Evolutionary conservation across 1,140 invertebrate genomes (phyloP).

Genomic region (Platyura marginata): DNA sequence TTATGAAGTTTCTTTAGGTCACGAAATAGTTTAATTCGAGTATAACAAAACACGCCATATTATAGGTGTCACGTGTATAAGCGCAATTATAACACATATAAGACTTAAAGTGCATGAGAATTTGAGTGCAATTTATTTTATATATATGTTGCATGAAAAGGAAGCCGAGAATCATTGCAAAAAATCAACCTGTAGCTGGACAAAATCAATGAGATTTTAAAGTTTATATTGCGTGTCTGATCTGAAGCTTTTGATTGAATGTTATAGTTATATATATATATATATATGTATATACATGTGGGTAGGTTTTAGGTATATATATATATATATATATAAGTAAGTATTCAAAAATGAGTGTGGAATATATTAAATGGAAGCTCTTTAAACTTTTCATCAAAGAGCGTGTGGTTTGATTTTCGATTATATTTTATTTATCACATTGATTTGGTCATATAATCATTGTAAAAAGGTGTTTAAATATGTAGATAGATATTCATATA

Average conservation of each 20-base stretch:
- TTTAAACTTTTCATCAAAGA: constrained; percentile 3
- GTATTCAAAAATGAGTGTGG: not conserved
- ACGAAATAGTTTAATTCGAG: not conserved
- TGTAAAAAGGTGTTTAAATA: too few species aligned
- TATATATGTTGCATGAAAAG: not conserved
- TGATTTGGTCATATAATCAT: too few species aligned
- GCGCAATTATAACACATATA: not conserved
- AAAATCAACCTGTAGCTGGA: not conserved
- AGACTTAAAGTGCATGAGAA: not conserved
- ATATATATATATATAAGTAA: not conserved
- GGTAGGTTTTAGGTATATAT: not conserved
- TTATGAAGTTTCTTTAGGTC: not conserved
- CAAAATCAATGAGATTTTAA: not conserved
- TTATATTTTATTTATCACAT: too few species aligned
- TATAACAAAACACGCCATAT: not conserved
- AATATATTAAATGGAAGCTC: not conserved
- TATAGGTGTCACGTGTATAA: not conserved
- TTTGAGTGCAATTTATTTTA: not conserved
- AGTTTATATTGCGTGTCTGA: not conserved
- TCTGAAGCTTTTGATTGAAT: not conserved
- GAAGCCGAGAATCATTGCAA: not conserved
- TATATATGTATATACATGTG: not conserved
- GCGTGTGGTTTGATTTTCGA: too few species aligned
- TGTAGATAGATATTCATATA: too few species aligned
- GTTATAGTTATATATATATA: not conserved